These are phyloP conservation scores for Lasiurus cinereus DNA, from an alignment of 2,113 vertebrate species.

Conservation along the genomic window DNA sequence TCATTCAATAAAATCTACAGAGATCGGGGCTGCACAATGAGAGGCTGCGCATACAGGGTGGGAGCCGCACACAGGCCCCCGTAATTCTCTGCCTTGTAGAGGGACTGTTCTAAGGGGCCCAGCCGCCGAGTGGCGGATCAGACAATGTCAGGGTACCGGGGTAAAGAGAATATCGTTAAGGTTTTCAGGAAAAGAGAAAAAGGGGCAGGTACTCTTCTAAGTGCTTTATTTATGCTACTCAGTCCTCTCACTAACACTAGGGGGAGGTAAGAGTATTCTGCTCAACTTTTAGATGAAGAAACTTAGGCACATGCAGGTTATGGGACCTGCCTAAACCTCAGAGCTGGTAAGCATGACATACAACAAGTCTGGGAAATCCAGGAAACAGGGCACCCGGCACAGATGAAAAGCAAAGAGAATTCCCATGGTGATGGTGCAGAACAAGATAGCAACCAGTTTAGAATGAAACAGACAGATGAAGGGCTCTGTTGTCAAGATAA, in stretches of 20 bases:
- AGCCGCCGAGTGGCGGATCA: background rate
- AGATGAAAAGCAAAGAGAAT: constrained; percentile 53
- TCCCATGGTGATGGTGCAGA: background rate
- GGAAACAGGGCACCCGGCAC: constrained; percentile 4
- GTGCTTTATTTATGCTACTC: background rate
- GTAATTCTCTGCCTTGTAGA: background rate
- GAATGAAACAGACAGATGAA: constrained; percentile 49
- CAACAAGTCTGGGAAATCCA: constrained; percentile 19
- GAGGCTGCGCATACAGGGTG: background rate
- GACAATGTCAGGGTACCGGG: background rate
- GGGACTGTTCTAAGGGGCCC: background rate
- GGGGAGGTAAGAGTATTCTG: constrained; percentile 4
- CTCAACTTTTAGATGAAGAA: constrained; percentile 19
- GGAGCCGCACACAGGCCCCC: background rate
- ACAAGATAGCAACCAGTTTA: constrained; percentile 32
- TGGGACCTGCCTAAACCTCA: constrained; percentile 3
- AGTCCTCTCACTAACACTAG: constrained; percentile 30
- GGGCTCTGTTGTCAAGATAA: constrained; percentile 10
- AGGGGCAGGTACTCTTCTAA: background rate
- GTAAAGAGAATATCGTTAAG: constrained; percentile 41
- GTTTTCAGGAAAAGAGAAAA: constrained; percentile 32
- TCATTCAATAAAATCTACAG: constrained; percentile 60
- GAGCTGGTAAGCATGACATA: background rate
- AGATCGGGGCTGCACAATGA: background rate
- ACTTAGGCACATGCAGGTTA: constrained; percentile 26